Evolutionary conservation across 2,888 invertebrate genomes (phyloP), one percentile per base, ranked within the genome.

Genomic region (Temnothorax rugatulus): DNA sequence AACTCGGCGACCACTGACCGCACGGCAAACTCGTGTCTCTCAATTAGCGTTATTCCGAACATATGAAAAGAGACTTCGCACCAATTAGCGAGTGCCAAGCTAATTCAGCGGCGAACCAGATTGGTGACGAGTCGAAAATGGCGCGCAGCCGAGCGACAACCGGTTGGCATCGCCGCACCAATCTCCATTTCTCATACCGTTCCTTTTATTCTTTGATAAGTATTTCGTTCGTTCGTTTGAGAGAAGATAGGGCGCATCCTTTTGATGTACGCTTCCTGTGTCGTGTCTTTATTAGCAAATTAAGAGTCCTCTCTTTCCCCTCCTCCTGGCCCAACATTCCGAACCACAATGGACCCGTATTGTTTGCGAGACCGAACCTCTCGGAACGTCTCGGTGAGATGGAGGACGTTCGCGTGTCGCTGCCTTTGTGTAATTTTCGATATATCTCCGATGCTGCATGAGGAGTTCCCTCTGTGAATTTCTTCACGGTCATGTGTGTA

Each of bases 381-480:
- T 83, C 75, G 68, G 66, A 82, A 74, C 77, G 29, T 21, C 79
- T 64, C 77, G 21, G 47, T 59, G 63, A 50, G 63, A 66, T 73
- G 74, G 54, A 73, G 44, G 52, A 71, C 44, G 52, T 66, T 59
- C 66, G 77, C 77, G 63, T 71, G 74, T 87, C 74, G 63, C 74
- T 64, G 84, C 79, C 86, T 87, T 89, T 90, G 88, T 89, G 86
- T 86, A 86, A 89, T 85, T 89, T 91, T 88, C 86, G 86, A 90
- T 91, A 50, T 84, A 84, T 74, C 66, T 85, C 41, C 44, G 82
- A 84, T 75, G 88, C 69, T 71, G 74, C 57, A 75, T 82, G 71
- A 7, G 18, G 34, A 50, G 44, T 71, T 54, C 2, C 59, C 47
- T n/a, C n/a, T 79, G 59, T 34, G 21, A 47, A 59, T 52, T 73